Conservation (phyloP, 2,797 vertebrate species). For the Myripristis murdjan region DNA sequence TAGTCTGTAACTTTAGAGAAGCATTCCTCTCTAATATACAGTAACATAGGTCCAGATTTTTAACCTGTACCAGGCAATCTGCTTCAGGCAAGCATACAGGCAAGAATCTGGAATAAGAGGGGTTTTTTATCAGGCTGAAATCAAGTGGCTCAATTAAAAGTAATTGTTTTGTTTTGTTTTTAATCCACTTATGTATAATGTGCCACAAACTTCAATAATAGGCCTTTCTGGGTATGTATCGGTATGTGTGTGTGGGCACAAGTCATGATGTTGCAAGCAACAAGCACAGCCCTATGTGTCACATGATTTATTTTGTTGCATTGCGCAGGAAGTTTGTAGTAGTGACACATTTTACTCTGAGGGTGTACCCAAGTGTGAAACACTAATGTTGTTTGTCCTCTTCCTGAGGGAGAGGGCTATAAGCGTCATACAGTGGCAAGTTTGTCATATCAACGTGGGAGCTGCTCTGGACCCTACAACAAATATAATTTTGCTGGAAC, state of each 20-base stretch:
- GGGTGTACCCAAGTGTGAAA: conserved; percentile 16
- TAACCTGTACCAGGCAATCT: too few species aligned
- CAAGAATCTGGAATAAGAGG: conserved; percentile 1
- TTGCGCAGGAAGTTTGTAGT: conserved; percentile 26
- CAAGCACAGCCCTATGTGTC: conserved; percentile 6
- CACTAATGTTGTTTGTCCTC: conserved; percentile 21
- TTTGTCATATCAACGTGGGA: neutral
- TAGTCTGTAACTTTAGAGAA: too few species aligned
- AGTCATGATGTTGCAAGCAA: conserved; percentile 1
- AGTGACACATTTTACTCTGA: conserved; percentile 37
- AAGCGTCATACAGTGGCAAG: conserved; percentile 22
- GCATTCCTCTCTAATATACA: too few species aligned
- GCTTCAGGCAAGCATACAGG: too few species aligned
- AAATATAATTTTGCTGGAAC: neutral
- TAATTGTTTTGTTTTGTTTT: neutral
- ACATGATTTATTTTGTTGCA: conserved; percentile 1
- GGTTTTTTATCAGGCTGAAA: neutral
- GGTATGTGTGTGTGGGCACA: conserved; percentile 19
- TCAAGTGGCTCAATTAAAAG: neutral
- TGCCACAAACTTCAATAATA: neutral
- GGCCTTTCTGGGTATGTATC: neutral
- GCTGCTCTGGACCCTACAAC: neutral
- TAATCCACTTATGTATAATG: neutral
- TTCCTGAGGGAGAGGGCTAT: neutral
- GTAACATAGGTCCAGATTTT: neutral